Evolutionary conservation across 2,113 vertebrate genomes (phyloP), one percentile per base, ranked within the genome.

Genomic region (Elaphurus davidianus): DNA sequence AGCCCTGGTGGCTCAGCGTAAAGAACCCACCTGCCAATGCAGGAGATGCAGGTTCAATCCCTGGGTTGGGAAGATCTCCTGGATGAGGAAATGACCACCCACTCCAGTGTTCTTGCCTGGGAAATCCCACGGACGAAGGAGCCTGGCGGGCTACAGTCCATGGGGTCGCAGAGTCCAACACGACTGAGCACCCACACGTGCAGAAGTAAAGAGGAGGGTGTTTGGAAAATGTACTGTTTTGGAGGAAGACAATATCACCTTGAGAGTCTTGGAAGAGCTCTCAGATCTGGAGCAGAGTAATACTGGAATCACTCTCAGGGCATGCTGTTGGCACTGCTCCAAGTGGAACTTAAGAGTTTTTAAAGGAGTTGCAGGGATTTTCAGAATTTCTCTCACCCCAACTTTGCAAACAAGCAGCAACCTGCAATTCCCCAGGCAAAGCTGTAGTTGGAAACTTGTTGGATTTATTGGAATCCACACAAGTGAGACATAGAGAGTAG

Each of bases 141-240:
- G 6, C 23, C 23, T 76, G 71, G 23, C 3, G 6, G 36, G 71
- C 12, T 76, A 25, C 71, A 43, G 12, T 6, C 23, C 2, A 2
- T 14, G 71, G 21, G 6, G 71, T 76, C 4, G 6, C 36, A 27
- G 12, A 76, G 23, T 43, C 5, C 0, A 23, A 43, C 23, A 23
- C 0, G 0, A 23, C 71, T 74, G 71, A 76, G 23, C 3, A 1
- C 3, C 6, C 71, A 76, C 71, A 2, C 0, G 0, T 76, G 71
- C 23, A 27, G 36, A 76, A 43, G 7, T 43, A 6, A 76, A 40
- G 40, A 57, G 10, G 10, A 67, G 33, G 0, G 7, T 23, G 3
- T 10, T 47, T 83, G 57, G 36, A 81, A 91, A 82, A 76, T 52
- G 33, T 3, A 6, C 16, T 55, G 7, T 57, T 83, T 92, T 92